A percentile compares a stretch with the other conserved stretches of the same genome.
Conservation (phyloP, 2,113 vertebrate species). For the Fulmarus glacialis region DNA sequence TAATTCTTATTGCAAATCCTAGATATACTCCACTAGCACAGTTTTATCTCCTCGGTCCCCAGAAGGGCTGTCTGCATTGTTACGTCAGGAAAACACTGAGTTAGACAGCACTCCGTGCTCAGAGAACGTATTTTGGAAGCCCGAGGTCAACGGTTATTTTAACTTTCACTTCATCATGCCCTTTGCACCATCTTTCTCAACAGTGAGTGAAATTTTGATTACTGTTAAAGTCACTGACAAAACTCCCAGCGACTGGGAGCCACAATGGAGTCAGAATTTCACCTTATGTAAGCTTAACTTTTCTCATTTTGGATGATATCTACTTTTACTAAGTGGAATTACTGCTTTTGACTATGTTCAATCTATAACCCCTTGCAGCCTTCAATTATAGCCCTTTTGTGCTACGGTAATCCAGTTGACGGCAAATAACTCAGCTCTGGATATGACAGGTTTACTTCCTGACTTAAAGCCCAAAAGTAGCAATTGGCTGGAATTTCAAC, state of each 20-base stretch:
- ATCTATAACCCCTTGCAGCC: background rate
- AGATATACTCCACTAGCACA: background rate
- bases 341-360: constrained; percentile 43
- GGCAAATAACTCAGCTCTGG: constrained; percentile 17
- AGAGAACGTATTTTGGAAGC: constrained; percentile 1
- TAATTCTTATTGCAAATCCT: background rate
- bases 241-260: background rate
- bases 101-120: background rate
- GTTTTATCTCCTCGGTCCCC: background rate
- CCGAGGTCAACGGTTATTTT: background rate
- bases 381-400: constrained; percentile 11
- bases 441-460: constrained; percentile 8
- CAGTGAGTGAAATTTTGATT: constrained; percentile 6
- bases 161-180: constrained; percentile 1
- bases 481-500: background rate
- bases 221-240: background rate
- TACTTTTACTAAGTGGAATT: constrained; percentile 48
- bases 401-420: background rate
- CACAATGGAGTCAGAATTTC: background rate
- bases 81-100: background rate
- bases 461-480: background rate
- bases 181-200: background rate
- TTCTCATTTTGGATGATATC: constrained; percentile 26
- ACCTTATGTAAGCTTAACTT: constrained; percentile 1
- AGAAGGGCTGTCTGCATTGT: background rate